Base-by-base conservation (phyloP, 2,888 invertebrate genomes). In the Myathropa florea region DNA sequence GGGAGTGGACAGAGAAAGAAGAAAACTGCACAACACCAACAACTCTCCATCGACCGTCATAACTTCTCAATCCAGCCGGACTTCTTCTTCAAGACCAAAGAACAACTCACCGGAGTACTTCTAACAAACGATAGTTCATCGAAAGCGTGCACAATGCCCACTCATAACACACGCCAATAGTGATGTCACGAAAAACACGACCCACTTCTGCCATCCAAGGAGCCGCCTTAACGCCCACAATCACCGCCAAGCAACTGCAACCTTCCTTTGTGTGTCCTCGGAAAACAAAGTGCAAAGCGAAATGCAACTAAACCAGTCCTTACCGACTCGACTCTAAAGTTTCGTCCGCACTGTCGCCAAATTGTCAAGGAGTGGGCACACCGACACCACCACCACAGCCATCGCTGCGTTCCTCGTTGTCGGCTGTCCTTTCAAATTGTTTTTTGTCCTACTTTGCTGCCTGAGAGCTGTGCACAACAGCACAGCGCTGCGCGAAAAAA, bases 101-200 rank as follows among this genome's bases (percentile, higher is more conserved):
- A 46, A 18, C 24, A 67, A 78, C 21, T 28, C 23, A 18, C 68
- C 24, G 33, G 63, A 72, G 65, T 30, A 60, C 81, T 63, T 59
- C 59, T 82, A 70, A 70, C 72, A 72, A 85, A 81, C 82, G 85
- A 85, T 82, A 81, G 85, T 85, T 68, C 72, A 82, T 85, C 82
- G 77, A 82, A 85, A 85, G 85, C 85, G 85, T 85, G 85, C 85
- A 77, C 85, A 85, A 73, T 85, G 77, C 77, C 81, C 85, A 81
- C 85, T 85, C 85, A 85, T 85, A 85, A 77, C 39, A 85, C 77
- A 78, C 82, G 77, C 82, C 70, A 85, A 36, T 28, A 55, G 67
- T 26, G 63, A 61, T 36, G 64, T 26, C 57, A 82, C 72, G 39
- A 46, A n/a, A 46, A 46, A 46, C 46, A 55, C 71, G 57, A 70